phyloP scores from a whole-genome alignment of 2,113 vertebrate genomes.

The Bettongia penicillata region DNA sequence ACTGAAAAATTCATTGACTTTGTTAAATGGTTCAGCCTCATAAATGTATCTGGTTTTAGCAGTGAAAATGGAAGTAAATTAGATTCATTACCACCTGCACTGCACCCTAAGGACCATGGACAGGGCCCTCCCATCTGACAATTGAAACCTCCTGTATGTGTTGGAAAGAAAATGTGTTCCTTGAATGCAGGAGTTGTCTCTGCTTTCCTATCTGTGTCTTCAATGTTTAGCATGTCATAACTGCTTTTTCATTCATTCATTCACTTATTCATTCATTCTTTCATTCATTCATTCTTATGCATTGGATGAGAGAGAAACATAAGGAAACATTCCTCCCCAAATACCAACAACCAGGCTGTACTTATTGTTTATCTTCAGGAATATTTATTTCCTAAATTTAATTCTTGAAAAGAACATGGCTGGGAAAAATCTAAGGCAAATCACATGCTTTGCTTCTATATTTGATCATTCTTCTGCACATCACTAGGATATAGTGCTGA shows the following conservation, averaged over 20 bases:
- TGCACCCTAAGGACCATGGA: neutral
- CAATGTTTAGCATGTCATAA: neutral
- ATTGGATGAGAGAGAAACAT: neutral
- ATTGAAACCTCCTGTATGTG: neutral
- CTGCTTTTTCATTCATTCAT: neutral
- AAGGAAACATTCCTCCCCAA: neutral
- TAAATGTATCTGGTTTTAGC: neutral
- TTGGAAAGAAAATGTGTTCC: neutral
- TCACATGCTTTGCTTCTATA: slow-evolving; percentile 36
- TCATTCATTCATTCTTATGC: neutral
- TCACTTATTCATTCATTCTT: neutral
- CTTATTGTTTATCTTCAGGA: neutral
- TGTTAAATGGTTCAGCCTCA: neutral
- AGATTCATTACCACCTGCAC: neutral
- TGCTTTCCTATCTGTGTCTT: neutral
- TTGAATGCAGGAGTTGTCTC: neutral
- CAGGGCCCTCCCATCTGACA: neutral
- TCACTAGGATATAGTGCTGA: neutral
- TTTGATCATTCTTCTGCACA: slow-evolving; percentile 42
- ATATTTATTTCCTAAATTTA: neutral
- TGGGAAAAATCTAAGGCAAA: slow-evolving; percentile 57
- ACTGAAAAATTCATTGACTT: neutral
- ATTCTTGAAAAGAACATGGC: slow-evolving; percentile 37
- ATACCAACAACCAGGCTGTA: neutral
- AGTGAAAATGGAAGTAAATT: neutral